Evolutionary conservation across 2,797 vertebrate genomes (phyloP).

Genomic region (Diglossa cyanea): DNA sequence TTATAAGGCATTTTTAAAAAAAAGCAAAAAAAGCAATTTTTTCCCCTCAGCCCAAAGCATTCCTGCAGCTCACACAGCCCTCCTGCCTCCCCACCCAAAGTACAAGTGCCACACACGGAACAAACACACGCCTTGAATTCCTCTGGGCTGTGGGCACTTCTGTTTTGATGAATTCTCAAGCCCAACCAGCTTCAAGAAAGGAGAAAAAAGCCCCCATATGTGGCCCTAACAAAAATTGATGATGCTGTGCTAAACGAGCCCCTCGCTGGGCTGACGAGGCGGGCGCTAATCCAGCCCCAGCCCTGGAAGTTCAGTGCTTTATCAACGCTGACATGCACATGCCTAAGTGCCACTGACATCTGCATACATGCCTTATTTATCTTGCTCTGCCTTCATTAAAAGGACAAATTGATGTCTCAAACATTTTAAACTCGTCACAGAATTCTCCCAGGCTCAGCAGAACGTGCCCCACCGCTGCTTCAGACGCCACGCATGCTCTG

Average conservation of each 20-base stretch:
- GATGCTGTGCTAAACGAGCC: background rate
- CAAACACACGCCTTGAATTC: background rate
- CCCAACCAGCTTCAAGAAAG: background rate
- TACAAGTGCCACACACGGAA: background rate
- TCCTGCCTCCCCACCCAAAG: background rate
- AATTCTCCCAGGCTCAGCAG: background rate
- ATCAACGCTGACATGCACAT: constrained; percentile 23
- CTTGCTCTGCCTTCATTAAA: constrained; percentile 42
- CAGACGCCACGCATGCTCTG: background rate
- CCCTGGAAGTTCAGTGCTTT: background rate
- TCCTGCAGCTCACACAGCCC: background rate
- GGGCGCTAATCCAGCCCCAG: background rate
- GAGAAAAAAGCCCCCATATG: background rate
- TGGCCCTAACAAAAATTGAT: background rate
- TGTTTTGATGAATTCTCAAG: background rate
- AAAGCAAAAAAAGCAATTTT: background rate
- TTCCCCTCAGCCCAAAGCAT: background rate
- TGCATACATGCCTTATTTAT: constrained; percentile 6
- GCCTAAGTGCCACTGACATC: constrained; percentile 36
- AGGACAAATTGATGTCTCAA: constrained; percentile 36
- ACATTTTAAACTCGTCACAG: background rate
- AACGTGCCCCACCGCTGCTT: background rate
- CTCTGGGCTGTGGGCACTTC: background rate
- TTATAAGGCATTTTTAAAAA: background rate
- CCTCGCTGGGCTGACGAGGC: background rate